Conservation (phyloP, 2,113 vertebrate species). For the Bos javanicus region DNA sequence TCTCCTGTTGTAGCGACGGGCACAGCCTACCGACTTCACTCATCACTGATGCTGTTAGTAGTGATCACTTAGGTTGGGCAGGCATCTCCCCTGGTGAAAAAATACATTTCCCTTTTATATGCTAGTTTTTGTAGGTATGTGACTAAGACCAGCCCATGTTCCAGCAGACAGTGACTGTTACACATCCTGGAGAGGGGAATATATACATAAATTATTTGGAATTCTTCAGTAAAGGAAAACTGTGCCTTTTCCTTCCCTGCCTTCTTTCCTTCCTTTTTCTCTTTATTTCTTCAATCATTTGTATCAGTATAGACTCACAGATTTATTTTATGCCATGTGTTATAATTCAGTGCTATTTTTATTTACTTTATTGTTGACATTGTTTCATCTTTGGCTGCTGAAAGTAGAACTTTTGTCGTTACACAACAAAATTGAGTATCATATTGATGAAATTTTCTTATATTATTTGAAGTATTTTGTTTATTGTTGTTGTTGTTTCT, state of each 20-base stretch:
- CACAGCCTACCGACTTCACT: fast-evolving
- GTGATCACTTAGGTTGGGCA: background rate
- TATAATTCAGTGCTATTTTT: background rate
- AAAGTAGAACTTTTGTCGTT: background rate
- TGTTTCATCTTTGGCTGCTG: background rate
- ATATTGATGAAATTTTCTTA: background rate
- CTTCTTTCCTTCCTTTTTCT: no score
- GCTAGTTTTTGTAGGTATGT: background rate
- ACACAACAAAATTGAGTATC: background rate
- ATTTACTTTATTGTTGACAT: background rate
- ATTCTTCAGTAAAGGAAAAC: background rate
- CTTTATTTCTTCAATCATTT: background rate
- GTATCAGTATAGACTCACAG: background rate
- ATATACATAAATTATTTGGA: background rate
- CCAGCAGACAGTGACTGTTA: background rate
- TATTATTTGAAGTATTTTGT: background rate
- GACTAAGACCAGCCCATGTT: background rate
- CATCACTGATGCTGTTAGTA: background rate
- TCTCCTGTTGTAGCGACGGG: background rate
- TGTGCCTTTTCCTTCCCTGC: background rate
- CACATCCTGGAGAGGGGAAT: background rate
- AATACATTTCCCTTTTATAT: background rate
- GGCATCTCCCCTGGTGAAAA: background rate
- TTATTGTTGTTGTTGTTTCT: background rate
- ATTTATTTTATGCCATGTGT: background rate